Evolutionary conservation across 2,797 vertebrate species (phyloP).

Genomic region (Mormyrus hasselquistii): DNA sequence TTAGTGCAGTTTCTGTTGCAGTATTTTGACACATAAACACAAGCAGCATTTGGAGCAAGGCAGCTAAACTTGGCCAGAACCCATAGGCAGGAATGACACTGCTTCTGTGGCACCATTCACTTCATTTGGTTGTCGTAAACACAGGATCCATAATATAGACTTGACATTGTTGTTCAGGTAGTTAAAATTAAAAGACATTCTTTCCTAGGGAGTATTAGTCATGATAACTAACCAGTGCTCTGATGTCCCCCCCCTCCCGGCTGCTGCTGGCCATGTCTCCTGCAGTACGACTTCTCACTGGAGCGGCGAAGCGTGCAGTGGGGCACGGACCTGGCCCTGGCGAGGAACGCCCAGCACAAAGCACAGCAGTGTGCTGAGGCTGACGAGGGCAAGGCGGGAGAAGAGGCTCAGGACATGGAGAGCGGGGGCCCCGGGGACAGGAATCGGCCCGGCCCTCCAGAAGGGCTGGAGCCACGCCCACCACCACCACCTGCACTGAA

Average conservation of each 20-base stretch:
- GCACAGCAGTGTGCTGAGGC: slow-evolving; percentile 40
- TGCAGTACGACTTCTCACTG: slow-evolving; percentile 91
- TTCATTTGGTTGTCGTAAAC: neutral
- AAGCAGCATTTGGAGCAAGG: neutral
- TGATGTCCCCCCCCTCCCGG: neutral
- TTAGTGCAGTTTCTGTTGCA: slow-evolving; percentile 47
- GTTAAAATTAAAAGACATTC: neutral
- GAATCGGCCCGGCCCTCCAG: slow-evolving; percentile 43
- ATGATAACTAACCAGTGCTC: neutral
- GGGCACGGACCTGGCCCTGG: slow-evolving; percentile 78
- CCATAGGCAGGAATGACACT: neutral
- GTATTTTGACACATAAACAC: neutral
- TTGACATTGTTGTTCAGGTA: neutral
- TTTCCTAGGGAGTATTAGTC: neutral
- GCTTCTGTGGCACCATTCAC: neutral
- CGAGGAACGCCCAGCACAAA: slow-evolving; percentile 69
- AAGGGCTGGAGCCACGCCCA: slow-evolving; percentile 63
- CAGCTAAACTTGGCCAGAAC: neutral
- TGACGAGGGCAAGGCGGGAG: neutral
- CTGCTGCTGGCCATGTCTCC: slow-evolving; percentile 21
- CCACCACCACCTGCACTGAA: slow-evolving; percentile 83
- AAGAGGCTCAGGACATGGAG: slow-evolving; percentile 43
- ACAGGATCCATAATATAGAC: neutral
- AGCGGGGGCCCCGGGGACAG: slow-evolving; percentile 43
- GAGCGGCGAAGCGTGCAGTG: slow-evolving; percentile 80